phyloP scores from a whole-genome alignment of 2,113 vertebrate genomes.

The Lepisosteus oculatus region DNA sequence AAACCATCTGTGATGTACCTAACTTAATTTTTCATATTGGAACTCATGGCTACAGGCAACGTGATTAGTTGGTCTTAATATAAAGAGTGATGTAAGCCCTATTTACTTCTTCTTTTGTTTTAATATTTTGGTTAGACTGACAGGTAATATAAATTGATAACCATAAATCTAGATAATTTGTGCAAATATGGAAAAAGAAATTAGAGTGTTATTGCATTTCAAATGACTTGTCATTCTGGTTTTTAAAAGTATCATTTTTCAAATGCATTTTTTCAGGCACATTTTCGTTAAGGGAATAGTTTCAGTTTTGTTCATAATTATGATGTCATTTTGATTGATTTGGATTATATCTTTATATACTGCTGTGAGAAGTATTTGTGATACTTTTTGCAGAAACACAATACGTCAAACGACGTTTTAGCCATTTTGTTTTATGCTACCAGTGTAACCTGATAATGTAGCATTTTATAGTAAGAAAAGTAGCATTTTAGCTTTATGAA shows the following conservation, averaged over 20 bases:
- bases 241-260: slow-evolving; percentile 6
- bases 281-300: neutral
- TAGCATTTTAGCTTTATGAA: too few relatives aligned
- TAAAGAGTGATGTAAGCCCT: slow-evolving; percentile 1
- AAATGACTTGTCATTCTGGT: slow-evolving; percentile 15
- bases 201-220: slow-evolving; percentile 20
- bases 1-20: neutral
- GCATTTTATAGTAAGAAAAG: too few relatives aligned
- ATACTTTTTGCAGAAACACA: too few relatives aligned
- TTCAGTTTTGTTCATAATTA: slow-evolving; percentile 15
- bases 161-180: slow-evolving; percentile 18
- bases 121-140: slow-evolving; percentile 12
- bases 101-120: slow-evolving; percentile 3
- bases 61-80: neutral
- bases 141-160: slow-evolving; percentile 21
- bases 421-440: too few relatives aligned
- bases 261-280: neutral
- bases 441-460: too few relatives aligned
- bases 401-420: too few relatives aligned
- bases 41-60: neutral
- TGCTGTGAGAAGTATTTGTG: neutral
- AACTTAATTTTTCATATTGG: slow-evolving; percentile 3
- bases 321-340: slow-evolving; percentile 22
- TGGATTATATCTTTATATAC: neutral
- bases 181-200: slow-evolving; percentile 15